Evolutionary conservation across 1,140 invertebrate genomes (phyloP), one percentile per base, ranked within the genome.

Genomic region (Hylyphantes graminicola): DNA sequence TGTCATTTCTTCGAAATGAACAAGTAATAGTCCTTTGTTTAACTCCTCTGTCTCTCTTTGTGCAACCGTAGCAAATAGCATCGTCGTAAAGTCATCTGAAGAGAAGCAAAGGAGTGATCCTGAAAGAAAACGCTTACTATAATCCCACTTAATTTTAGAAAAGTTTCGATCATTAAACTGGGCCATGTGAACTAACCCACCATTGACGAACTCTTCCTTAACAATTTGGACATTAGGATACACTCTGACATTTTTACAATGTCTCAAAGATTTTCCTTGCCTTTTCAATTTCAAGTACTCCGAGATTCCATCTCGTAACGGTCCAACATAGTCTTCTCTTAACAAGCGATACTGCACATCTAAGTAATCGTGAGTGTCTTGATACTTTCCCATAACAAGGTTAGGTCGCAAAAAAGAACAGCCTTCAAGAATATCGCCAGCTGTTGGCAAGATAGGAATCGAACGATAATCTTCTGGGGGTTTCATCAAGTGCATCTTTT

Each of bases 281-380:
- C 67, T 81, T 51, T 50, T 70, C 7, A 67, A 13, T 13, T 7
- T 63, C 50, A 73, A 51, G 55, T 81, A 81, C 13, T 75, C 53
- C n/a, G 55, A 10, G 53, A 86, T 64, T 10, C 89, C 90, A 51
- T 89, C 85, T 53, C 90, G 67, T 17, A 91, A 85, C 17, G 91
- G 91, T 53, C 87, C 85, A 50, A 90, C 85, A 35, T 90, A 89
- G 85, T 96, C 95, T 90, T 96, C 94, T 13, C 94, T 88, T 21
- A 96, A 88, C 4, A 96, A 89, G 15, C 94, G 89, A 87, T 94
- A 95, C 86, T 96, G 95, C 0, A 93, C 91, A 87, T 95, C 94
- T 15, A 96, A 89, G 88, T 97, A 96, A 86, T 95, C 92, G 50
- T 94, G 91, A 0, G 92, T 90, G 88, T 91, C 89, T 7, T 0